Evolutionary conservation across 2,888 invertebrate genomes (phyloP).

Genomic region (Ptilodon capucinus): DNA sequence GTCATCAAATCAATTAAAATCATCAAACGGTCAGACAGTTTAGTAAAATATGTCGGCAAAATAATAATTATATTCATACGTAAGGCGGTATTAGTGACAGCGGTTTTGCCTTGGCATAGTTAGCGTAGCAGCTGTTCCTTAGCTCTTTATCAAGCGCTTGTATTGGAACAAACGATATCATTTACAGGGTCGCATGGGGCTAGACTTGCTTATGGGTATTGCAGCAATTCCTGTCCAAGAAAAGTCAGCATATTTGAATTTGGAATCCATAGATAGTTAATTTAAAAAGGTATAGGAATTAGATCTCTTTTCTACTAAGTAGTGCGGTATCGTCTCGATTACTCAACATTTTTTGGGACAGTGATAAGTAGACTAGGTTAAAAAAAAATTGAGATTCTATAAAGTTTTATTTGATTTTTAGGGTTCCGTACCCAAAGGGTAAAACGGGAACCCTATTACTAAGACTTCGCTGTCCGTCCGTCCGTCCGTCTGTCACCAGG

Average conservation of each 20-base stretch:
- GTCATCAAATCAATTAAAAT: neutral
- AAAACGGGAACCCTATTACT: no score
- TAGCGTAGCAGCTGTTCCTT: conserved; percentile 41
- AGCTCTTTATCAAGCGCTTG: conserved; percentile 24
- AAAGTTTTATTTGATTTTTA: no score
- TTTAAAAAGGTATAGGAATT: no score
- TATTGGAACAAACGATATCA: conserved; percentile 7
- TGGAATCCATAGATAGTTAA: no score
- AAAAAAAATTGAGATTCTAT: no score
- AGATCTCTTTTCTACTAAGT: no score
- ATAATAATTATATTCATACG: neutral
- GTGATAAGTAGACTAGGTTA: no score
- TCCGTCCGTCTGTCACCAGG: no score
- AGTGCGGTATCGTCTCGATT: no score
- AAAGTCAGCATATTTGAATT: neutral
- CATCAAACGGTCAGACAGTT: neutral
- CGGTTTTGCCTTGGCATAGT: conserved; percentile 50
- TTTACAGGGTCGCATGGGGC: conserved; percentile 6
- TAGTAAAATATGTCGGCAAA: neutral
- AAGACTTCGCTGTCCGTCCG: no score
- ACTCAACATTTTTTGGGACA: no score
- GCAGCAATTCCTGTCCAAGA: conserved; percentile 1
- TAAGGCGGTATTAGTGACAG: conserved; percentile 4
- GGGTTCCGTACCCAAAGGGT: no score
- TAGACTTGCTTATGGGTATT: conserved; percentile 19